Evolutionary conservation across 2,888 invertebrate genomes (phyloP).

Genomic region (Amiota mariae): DNA sequence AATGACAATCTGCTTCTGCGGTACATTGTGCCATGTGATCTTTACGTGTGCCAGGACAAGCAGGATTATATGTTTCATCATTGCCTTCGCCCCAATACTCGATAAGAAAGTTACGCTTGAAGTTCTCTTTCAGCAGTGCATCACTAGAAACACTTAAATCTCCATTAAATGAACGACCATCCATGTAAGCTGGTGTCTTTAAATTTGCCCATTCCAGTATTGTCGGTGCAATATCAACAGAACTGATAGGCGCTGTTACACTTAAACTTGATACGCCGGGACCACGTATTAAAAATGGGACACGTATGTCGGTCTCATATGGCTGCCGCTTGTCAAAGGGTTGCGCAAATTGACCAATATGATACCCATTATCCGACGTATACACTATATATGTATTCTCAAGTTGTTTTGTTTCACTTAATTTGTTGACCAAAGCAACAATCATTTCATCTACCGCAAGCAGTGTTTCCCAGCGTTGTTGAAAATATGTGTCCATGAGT

Average conservation of each 20-base stretch:
- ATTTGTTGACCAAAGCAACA: conserved; percentile 76
- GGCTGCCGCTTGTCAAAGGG: conserved; percentile 92
- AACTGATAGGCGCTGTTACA: conserved; percentile 78
- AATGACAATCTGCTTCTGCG: conserved; percentile 83
- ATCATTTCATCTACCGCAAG: conserved; percentile 92
- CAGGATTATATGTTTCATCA: conserved; percentile 75
- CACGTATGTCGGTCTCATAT: conserved; percentile 90
- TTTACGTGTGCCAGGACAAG: conserved; percentile 78
- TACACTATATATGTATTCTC: conserved; percentile 87
- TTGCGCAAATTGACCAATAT: conserved; percentile 91
- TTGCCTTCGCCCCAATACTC: conserved; percentile 89
- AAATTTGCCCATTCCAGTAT: conserved; percentile 82
- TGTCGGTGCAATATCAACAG: conserved; percentile 90
- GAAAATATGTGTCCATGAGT: conserved; percentile 81
- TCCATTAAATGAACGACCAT: conserved; percentile 77
- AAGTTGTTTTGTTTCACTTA: conserved; percentile 76
- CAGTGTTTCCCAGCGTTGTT: conserved; percentile 85
- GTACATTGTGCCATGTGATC: conserved; percentile 78
- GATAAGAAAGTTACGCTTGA: conserved; percentile 79
- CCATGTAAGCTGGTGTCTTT: conserved; percentile 75
- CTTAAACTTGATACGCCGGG: conserved; percentile 78
- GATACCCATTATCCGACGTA: conserved; percentile 93
- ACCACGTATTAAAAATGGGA: conserved; percentile 85
- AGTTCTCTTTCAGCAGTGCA: conserved; percentile 42
- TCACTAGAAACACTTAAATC: conserved; percentile 48